Base-by-base conservation (phyloP, 2,113 vertebrate genomes). In the Parotia lawesii region DNA sequence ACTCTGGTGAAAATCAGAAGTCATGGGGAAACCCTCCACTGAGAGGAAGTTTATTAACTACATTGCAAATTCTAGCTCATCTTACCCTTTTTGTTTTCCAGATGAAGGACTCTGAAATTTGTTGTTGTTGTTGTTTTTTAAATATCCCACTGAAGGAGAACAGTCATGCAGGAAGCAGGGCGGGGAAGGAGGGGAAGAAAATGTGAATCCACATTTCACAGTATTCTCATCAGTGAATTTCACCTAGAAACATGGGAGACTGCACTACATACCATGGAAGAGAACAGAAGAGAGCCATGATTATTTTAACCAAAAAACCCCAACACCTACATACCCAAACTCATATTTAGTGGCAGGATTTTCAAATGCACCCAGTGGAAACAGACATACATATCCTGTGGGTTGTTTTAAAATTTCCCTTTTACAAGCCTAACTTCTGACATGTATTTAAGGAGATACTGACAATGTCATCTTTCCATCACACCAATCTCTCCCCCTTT, bases 1-100 rank as follows among this genome's bases (percentile, higher is more conserved):
- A 91, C 75, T 93, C 47, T 87, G 84, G 83, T 79, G 58, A 83
- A 66, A 67, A 95, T 90, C 54, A 74, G 91, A 91, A 93, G 35
- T 76, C 56, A 80, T 27, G 44, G 85, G 95, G 53, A 94, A 90
- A 69, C 28, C n/a, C 37, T 84, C 33, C 27, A 54, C 6, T 53
- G 72, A 93, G 48, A 67, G 58, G 24, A 93, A 74, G 42, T 95
- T 95, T 89, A 38, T 54, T 81, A 90, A 61, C 37, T 65, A 95
- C n/a, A 54, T 24, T 73, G 86, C 47, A 87, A 96, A 83, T 77
- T 93, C 44, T 82, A 81, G n/a, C 29, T 87, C 45, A 22, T 51
- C 28, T 82, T 44, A 82, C 23, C 62, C 54, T 79, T 87, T 93
- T 61, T 70, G 28, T 84, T 91, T 96, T 87, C 60, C 67, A 86